Base-by-base conservation (phyloP, 2,888 invertebrate genomes). In the Vannuccia rotundouncinata region DNA sequence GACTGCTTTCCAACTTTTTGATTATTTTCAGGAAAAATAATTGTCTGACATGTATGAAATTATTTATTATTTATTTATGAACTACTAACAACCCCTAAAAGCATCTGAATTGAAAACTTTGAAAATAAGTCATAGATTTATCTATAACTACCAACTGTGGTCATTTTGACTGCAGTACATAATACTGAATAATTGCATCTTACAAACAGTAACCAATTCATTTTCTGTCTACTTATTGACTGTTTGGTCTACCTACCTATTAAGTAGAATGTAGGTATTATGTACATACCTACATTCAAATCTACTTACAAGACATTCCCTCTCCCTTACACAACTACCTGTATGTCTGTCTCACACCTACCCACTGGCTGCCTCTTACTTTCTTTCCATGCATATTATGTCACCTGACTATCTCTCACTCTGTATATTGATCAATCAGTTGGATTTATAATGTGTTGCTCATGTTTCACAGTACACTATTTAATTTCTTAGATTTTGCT, bases 401-500 rank as follows among this genome's bases (percentile, higher is more conserved):
- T 66, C 66, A 66, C 66, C 66, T 66, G 66, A 45, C 17, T 66
- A 22, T 66, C 5, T 45, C 45, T 45, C 45, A 13, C 66, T 66
- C 66, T 66, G 66, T 66, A 66, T 66, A 66, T 66, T 27, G 66
- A 66, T 66, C 66, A 66, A 66, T 66, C 66, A 66, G 66, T 27
- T 66, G 66, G 25, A 66, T 66, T 66, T 66, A 66, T 66, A 66
- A 66, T 66, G 10, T 2, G 45, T 45, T 45, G 45, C 17, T 45
- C 45, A 45, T 45, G 66, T 66, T 66, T 66, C 66, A 66, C 66
- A 66, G 66, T 66, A 22, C 66, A 66, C 66, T 66, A 66, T 66
- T 66, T 66, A 66, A n/a, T n/a, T n/a, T n/a, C n/a, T n/a, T n/a
- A n/a, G n/a, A n/a, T 66, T 66, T 66, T 66, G 66, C 66, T 66